Evolutionary conservation across 2,113 vertebrate species (phyloP).

Genomic region (Python bivittatus): DNA sequence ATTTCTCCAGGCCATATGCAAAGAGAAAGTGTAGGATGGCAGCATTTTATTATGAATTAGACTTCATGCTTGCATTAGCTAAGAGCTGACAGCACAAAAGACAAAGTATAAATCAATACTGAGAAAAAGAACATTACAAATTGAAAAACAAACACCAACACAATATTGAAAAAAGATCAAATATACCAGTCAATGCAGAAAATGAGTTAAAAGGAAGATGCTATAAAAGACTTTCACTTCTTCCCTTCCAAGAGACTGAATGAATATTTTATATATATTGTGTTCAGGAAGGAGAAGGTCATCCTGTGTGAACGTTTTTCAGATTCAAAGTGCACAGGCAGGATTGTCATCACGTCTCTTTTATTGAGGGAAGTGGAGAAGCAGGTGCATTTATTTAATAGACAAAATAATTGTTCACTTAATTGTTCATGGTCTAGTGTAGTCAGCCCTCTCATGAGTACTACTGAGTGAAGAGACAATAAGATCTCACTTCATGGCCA

Average conservation of each 20-base stretch:
- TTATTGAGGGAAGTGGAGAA: neutral
- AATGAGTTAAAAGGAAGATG: neutral
- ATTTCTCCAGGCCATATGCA: neutral
- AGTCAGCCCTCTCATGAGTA: neutral
- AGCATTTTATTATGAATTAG: neutral
- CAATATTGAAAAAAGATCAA: neutral
- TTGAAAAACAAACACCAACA: neutral
- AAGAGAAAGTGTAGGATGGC: neutral
- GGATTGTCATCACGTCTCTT: neutral
- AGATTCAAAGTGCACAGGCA: neutral
- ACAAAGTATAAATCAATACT: conserved; percentile 21
- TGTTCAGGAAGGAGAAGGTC: neutral
- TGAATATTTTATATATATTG: neutral
- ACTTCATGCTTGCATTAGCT: neutral
- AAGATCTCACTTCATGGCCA: neutral
- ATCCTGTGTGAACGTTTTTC: no score
- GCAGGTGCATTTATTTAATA: neutral
- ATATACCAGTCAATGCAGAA: neutral
- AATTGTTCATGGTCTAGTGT: neutral
- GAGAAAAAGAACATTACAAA: neutral
- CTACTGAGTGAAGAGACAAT: neutral
- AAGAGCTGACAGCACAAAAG: conserved; percentile 4
- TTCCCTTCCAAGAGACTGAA: neutral
- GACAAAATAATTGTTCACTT: neutral
- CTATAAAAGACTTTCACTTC: neutral